A percentile compares a stretch with the other conserved stretches of the same genome.
Conservation (phyloP, 2,888 invertebrate genomes). For the Caenorhabditis angaria region DNA sequence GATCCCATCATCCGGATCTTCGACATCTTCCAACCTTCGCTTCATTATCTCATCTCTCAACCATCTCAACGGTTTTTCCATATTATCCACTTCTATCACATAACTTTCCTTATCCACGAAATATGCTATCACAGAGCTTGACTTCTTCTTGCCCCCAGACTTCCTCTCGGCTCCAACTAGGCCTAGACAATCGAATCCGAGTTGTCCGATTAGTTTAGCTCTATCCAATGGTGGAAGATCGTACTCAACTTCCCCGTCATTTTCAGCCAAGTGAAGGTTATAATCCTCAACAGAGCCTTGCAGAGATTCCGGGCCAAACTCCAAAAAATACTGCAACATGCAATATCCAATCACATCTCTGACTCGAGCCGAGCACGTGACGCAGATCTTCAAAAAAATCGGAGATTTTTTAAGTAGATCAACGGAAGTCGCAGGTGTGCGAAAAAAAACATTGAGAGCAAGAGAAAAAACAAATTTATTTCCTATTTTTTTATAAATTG, state of each 20-base stretch:
- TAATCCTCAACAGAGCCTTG: conserved; percentile 48
- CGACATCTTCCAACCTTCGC: conserved; percentile 17
- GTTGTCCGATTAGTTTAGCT: conserved; percentile 48
- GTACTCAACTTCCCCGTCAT: conserved; percentile 52
- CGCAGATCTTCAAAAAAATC: conserved; percentile 31
- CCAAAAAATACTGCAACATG: conserved; percentile 26
- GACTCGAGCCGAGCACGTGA: conserved; percentile 32
- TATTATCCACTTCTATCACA: conserved; percentile 41
- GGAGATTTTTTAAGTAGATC: conserved; percentile 8
- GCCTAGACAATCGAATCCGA: conserved; percentile 40
- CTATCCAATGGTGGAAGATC: conserved; percentile 52
- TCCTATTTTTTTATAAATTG: no score
- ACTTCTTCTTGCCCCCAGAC: conserved; percentile 17
- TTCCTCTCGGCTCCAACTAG: conserved; percentile 13
- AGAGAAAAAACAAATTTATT: background rate
- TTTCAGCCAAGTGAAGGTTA: conserved; percentile 52
- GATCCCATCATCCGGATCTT: conserved; percentile 8
- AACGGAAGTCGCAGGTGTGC: background rate
- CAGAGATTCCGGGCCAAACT: no score
- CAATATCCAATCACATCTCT: conserved; percentile 43
- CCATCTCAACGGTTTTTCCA: conserved; percentile 47
- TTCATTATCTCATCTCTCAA: conserved; percentile 41
- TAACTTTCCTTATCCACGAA: conserved; percentile 36
- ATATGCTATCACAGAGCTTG: conserved; percentile 29
- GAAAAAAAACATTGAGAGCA: background rate